phyloP scores from a whole-genome alignment of 2,797 vertebrate species.

The Poeciliopsis turneri region DNA sequence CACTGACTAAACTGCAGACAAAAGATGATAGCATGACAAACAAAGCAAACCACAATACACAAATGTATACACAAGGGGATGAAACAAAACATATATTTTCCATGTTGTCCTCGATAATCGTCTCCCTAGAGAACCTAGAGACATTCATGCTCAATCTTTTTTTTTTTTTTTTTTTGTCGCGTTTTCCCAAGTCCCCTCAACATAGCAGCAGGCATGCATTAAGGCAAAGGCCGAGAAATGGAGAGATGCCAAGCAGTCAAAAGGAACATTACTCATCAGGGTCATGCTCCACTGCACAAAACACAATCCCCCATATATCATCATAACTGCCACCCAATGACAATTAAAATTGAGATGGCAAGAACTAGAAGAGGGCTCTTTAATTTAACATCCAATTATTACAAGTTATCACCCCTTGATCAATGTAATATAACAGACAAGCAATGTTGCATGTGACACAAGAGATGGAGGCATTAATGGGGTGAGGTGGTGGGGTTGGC shows the following conservation, averaged over 20 bases:
- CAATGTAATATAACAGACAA: slow-evolving; percentile 99
- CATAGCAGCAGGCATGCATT: slow-evolving; percentile 89
- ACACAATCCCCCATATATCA: slow-evolving; percentile 99
- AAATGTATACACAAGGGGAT: slow-evolving; percentile 26
- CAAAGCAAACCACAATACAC: slow-evolving; percentile 18
- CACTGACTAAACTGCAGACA: slow-evolving; percentile 38
- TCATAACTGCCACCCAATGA: slow-evolving; percentile 97
- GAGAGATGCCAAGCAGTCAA: slow-evolving; percentile 87
- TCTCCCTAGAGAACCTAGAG: slow-evolving; percentile 45
- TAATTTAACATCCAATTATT: slow-evolving; percentile 99
- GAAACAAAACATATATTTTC: slow-evolving; percentile 46
- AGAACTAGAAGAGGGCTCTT: slow-evolving; percentile 97
- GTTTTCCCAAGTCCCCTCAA: slow-evolving; percentile 81
- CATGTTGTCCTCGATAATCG: slow-evolving; percentile 50
- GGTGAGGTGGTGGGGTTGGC: background rate
- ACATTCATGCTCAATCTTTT: slow-evolving; percentile 32
- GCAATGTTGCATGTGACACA: slow-evolving; percentile 96
- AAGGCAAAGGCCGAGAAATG: slow-evolving; percentile 86
- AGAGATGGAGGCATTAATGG: slow-evolving; percentile 70
- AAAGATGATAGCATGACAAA: slow-evolving; percentile 17
- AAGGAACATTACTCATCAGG: slow-evolving; percentile 94
- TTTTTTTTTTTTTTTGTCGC: slow-evolving; percentile 24
- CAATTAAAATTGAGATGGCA: slow-evolving; percentile 99
- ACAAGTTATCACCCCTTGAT: slow-evolving; percentile 99
- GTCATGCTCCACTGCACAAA: slow-evolving; percentile 96